phyloP scores from a whole-genome alignment of 1,140 invertebrate genomes.

The Drosophila malerkotliana region DNA sequence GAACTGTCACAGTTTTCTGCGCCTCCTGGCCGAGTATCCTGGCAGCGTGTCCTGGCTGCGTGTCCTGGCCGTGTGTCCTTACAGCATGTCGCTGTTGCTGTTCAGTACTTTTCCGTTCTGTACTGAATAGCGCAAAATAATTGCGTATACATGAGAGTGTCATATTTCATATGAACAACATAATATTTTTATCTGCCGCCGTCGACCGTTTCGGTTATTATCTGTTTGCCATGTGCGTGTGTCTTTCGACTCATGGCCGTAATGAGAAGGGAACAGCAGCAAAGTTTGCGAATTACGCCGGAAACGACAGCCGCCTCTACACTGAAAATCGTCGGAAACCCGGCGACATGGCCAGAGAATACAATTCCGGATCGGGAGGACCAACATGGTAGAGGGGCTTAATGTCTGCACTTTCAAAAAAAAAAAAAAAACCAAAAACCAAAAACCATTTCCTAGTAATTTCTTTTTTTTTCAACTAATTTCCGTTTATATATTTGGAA shows the following conservation, averaged over 20 bases:
- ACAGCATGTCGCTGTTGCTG: neutral
- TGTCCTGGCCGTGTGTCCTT: neutral
- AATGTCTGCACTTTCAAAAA: slow-evolving; percentile 18
- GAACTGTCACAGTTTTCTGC: slow-evolving; percentile 7
- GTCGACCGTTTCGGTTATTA: slow-evolving; percentile 28
- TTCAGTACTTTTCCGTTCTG: neutral
- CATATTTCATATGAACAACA: slow-evolving; percentile 77
- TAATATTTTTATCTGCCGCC: slow-evolving; percentile 43
- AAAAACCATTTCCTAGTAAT: neutral
- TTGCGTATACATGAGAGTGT: slow-evolving; percentile 78
- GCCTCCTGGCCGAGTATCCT: neutral
- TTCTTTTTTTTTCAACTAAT: no score
- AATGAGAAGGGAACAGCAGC: slow-evolving; percentile 42
- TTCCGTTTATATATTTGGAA: no score
- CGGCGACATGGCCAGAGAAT: no score
- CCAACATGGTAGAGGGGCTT: neutral
- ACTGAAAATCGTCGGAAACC: slow-evolving; percentile 41
- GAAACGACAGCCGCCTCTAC: slow-evolving; percentile 71
- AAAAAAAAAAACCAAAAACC: no score
- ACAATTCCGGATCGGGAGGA: no score
- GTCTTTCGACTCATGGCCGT: slow-evolving; percentile 11
- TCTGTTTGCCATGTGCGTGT: slow-evolving; percentile 46
- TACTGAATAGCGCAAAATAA: slow-evolving; percentile 75
- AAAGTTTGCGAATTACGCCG: slow-evolving; percentile 68
- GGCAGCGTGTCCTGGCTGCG: slow-evolving; percentile 15